These are phyloP conservation scores for Zaprionus obscuricornis DNA, from an alignment of 2,888 invertebrate genomes.

Conservation along the genomic window DNA sequence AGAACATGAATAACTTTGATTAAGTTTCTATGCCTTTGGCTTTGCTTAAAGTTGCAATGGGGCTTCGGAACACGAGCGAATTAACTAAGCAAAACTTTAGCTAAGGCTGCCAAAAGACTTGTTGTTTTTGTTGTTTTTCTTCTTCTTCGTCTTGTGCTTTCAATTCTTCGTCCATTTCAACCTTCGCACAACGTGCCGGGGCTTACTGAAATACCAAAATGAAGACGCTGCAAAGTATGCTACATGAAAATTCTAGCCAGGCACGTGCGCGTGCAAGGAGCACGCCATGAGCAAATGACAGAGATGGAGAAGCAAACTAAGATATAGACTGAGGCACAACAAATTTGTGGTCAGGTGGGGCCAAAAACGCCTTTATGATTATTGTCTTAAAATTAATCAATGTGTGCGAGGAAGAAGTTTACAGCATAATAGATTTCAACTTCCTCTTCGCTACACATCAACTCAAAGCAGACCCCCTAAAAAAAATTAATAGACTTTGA, in stretches of 20 bases:
- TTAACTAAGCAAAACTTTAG: slow-evolving; percentile 60
- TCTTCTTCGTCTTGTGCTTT: too few species aligned
- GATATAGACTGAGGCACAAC: not conserved
- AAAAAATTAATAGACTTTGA: slow-evolving; percentile 55
- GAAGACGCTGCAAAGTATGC: slow-evolving; percentile 55
- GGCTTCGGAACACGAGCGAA: slow-evolving; percentile 52
- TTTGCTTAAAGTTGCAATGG: slow-evolving; percentile 61
- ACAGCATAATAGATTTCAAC: slow-evolving; percentile 56
- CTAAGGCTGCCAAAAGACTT: slow-evolving; percentile 34
- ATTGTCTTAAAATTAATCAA: slow-evolving; percentile 78
- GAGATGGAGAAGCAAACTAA: slow-evolving; percentile 1
- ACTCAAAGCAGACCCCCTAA: not conserved
- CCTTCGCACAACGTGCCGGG: slow-evolving; percentile 60
- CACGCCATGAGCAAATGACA: too few species aligned
- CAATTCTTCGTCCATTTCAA: too few species aligned
- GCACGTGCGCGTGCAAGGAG: slow-evolving; percentile 36
- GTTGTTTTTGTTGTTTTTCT: too few species aligned
- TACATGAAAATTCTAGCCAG: slow-evolving; percentile 34
- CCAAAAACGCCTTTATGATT: slow-evolving; percentile 62
- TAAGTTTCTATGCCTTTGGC: slow-evolving; percentile 63
- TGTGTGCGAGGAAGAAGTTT: slow-evolving; percentile 62
- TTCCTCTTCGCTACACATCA: too few species aligned
- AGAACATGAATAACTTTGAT: slow-evolving; percentile 61
- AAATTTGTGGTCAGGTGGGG: slow-evolving; percentile 44
- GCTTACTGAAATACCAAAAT: slow-evolving; percentile 36